Base-by-base conservation (phyloP, 2,888 invertebrate species). In the Tanypteryx hageni region DNA sequence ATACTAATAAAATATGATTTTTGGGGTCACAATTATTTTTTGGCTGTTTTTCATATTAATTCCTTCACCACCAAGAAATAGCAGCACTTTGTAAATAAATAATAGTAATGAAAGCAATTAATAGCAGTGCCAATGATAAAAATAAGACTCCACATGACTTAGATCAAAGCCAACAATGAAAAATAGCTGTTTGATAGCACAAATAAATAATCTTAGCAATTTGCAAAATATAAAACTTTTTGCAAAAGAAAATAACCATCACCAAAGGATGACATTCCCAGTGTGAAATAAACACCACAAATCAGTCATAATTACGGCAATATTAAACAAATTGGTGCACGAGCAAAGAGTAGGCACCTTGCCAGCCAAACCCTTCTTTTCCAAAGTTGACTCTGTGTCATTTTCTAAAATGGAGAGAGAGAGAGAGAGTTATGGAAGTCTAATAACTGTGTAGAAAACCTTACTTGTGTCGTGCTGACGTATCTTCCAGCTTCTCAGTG, bases 381-480 rank as follows among this genome's bases (percentile, higher is more conserved):
- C 89, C 89, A 89, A 89, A 64, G 89, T 89, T 89, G 89, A 89
- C 89, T 89, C 89, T 89, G 89, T 68, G 31, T 68, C 64, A n/a
- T 89, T 44, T 10, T 89, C 64, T 68, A 64, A n/a, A 61, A 68
- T 89, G 89, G 31, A 89, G 44, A 57, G 56, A 44, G 44, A 16
- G 31, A 89, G 44, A 57, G 56, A 44, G 44, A 16, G 61, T 82
- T 83, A 83, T 68, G 64, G 57, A 56, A 56, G 13, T 14, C 14
- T 57, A 92, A 92, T 68, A 68, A 85, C 31, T 76, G 76, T 64
- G 86, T 59, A 58, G 68, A 64, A 84, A 91, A 92, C 94, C 97
- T 97, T 97, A 98, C 98, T 98, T 98, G 97, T 98, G 98, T 96
- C 97, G 97, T 96, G 97, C 96, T 95, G 97, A 97, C 95, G 98